These are phyloP conservation scores for Eupristina koningsbergeri DNA, from an alignment of 1,140 invertebrate genomes.

Conservation along the genomic window DNA sequence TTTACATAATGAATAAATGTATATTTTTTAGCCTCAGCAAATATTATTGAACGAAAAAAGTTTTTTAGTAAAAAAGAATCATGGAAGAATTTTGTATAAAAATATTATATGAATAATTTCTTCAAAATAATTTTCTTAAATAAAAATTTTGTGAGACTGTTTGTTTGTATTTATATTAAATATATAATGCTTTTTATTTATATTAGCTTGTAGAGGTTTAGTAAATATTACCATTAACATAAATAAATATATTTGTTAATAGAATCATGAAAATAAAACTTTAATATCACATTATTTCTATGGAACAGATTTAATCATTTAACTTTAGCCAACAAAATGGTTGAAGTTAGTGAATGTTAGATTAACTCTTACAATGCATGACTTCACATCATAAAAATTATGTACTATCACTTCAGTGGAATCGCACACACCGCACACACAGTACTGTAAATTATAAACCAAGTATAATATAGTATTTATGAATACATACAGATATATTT, in stretches of 20 bases:
- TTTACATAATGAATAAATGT: no score
- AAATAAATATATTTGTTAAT: not conserved
- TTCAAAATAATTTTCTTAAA: not conserved
- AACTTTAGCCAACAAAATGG: not conserved
- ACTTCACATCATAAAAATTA: not conserved
- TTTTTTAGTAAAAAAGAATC: not conserved
- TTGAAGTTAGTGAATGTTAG: slow-evolving; percentile 14
- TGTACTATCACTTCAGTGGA: not conserved
- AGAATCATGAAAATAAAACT: slow-evolving; percentile 1
- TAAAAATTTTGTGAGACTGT: not conserved
- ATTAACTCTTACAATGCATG: not conserved
- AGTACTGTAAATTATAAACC: not conserved
- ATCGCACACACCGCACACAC: slow-evolving; percentile 11
- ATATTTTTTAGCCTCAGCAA: not conserved
- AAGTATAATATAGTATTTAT: not conserved
- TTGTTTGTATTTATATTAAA: not conserved
- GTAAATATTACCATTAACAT: not conserved
- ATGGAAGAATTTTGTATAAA: not conserved
- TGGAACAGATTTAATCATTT: not conserved
- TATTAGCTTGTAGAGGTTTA: not conserved
- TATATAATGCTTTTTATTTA: not conserved
- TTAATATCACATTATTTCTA: not conserved
- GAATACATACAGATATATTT: not conserved
- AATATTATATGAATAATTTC: not conserved
- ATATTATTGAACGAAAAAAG: no score